A percentile compares a stretch with the other conserved stretches of the same genome.
phyloP scores from a whole-genome alignment of 2,797 vertebrate species.

The Coregonus suidteri region DNA sequence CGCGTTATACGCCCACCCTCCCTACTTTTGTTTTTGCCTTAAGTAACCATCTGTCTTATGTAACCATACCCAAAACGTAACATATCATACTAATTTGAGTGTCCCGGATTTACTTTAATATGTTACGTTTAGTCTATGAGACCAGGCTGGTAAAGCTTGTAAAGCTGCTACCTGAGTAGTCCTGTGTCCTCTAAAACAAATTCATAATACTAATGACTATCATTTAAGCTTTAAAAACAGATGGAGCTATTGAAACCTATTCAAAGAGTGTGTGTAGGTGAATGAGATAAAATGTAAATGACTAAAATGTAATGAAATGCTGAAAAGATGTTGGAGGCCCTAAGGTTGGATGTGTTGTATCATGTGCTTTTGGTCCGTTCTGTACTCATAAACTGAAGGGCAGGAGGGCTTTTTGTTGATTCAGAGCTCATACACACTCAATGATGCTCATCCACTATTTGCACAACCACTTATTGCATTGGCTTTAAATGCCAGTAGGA shows the following conservation, averaged over 20 bases:
- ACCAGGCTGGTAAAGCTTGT: slow-evolving; percentile 9
- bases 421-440: slow-evolving; percentile 50
- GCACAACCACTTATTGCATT: slow-evolving; percentile 44
- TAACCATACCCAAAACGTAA: no score
- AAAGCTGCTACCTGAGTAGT: not conserved
- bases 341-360: slow-evolving; percentile 50
- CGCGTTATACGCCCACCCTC: no score
- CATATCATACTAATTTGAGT: no score
- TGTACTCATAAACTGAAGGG: slow-evolving; percentile 71
- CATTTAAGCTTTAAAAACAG: slow-evolving; percentile 63
- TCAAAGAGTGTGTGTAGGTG: slow-evolving; percentile 49
- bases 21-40: no score
- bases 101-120: no score
- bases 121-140: no score
- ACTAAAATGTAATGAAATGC: slow-evolving; percentile 14
- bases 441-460: slow-evolving; percentile 64
- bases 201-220: slow-evolving; percentile 37
- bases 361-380: slow-evolving; percentile 62
- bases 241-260: slow-evolving; percentile 51
- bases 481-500: slow-evolving; percentile 27
- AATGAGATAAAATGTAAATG: slow-evolving; percentile 28
- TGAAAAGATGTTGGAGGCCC: slow-evolving; percentile 59
- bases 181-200: slow-evolving; percentile 33
- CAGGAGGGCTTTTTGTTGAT: slow-evolving; percentile 72
- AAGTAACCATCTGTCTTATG: no score